Evolutionary conservation across 2,888 invertebrate genomes (phyloP), one percentile per base, ranked within the genome.

Genomic region (Andrena marginata): DNA sequence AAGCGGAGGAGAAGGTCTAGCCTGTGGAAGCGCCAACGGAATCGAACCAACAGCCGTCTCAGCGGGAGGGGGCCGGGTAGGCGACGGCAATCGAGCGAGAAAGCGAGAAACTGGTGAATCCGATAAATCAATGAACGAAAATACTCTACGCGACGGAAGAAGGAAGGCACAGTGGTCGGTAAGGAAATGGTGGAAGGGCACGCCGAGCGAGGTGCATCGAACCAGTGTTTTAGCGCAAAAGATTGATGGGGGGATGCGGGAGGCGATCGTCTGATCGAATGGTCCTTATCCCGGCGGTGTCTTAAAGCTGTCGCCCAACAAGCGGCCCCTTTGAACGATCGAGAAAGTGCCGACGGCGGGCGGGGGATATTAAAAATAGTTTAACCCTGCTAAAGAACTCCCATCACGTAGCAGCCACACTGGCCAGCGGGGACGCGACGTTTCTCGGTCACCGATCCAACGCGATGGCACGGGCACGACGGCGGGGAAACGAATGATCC

Each of bases 71-170:
- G 31, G 3, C 74, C 31, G 49, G 65, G 33, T 31, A 33, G 72
- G 35, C 23, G 63, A 31, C 56, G 62, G 48, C 72, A 72, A 83
- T 81, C 85, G 79, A 77, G 64, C 78, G 72, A 70, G 71, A 65
- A 75, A 76, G 29, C 65, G 73, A 72, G 77, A 75, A 77, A 76
- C 65, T 65, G 73, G 68, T 26, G 76, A 77, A 77, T 80, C 73
- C 78, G 85, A 78, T 84, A 87, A 87, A 85, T 85, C 85, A 84
- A 85, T 85, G 85, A 67, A 54, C 77, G 74, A 82, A 82, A 81
- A 75, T 75, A 81, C 65, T 26, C 51, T 63, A 54, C 20, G n/a
- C 65, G 26, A 2, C 56, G 59, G 51, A 59, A 42, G 73, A 60
- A 68, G 42, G 31, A 70, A 10, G 35, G 70, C 60, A 68, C 54